Evolutionary conservation across 2,113 vertebrate species (phyloP), one percentile per base, ranked within the genome.

Genomic region (Hypomesus transpacificus): DNA sequence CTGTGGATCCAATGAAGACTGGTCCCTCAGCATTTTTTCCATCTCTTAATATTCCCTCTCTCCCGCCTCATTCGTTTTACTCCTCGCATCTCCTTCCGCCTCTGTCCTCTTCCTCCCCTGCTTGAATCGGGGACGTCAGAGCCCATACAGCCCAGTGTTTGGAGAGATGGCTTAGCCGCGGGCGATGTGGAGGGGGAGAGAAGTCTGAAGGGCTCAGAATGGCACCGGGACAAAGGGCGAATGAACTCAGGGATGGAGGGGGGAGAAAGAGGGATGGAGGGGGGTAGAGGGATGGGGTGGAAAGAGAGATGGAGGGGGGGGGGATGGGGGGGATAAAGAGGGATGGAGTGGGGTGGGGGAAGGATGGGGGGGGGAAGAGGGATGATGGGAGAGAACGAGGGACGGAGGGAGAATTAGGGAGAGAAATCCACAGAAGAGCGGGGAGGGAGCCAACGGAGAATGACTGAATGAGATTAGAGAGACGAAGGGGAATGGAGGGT

Each of bases 381-480:
- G 21, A 46, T 46, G 39, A 46, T 46, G 39, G 39, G 39, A 46
- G 6, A 63, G 76, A 76, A 31, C 17, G 74, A 71, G 73, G 54
- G 26, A 51, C 17, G 53, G 22, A 53, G 26, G 46, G 54, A 74
- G 76, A 69, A 79, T 70, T 78, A 86, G 78, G 71, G 53, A 69
- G 64, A 76, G 75, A 77, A 62, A 61, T 77, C 66, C 73, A 80
- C 52, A 78, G 66, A 72, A 77, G 75, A 66, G 62, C 2, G 75
- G 69, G 67, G 46, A 60, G 64, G 58, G 24, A 58, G 46, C 28
- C 54, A 46, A 14, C 54, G 67, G 75, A 73, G 82, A 86, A 81
- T 71, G 84, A 86, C 87, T n/a, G 75, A 86, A 83, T 84, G 77
- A 84, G 87, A 89, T 85, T 84, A 85, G 85, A 78, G 75, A 76